Evolutionary conservation across 1,140 invertebrate species (phyloP).

Genomic region (Scaptodrosophila lebanonensis): DNA sequence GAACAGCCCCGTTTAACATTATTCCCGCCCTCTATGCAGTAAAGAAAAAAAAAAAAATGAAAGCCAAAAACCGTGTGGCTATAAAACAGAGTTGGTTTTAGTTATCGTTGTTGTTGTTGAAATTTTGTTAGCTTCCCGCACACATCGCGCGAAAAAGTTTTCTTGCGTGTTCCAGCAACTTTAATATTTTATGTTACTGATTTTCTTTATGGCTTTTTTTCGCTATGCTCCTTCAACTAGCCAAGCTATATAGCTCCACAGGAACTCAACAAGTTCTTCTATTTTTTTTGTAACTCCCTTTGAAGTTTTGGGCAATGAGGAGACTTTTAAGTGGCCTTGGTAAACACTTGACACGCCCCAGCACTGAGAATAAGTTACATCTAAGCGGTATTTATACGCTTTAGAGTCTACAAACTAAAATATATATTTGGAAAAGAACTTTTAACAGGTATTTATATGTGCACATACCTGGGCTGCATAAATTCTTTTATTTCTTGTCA

Average conservation of each 20-base stretch:
- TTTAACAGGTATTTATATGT: no score
- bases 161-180: conserved; percentile 71
- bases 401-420: no score
- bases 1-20: conserved; percentile 47
- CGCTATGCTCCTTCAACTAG: conserved; percentile 8
- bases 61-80: conserved; percentile 9
- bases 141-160: conserved; percentile 45
- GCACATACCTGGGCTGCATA: no score
- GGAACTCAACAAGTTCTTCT: conserved; percentile 62
- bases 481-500: no score
- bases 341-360: conserved; percentile 51
- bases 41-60: neutral
- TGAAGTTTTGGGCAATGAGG: conserved; percentile 28
- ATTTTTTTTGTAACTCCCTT: conserved; percentile 13
- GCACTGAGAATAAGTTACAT: conserved; percentile 15
- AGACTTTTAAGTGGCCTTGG: conserved; percentile 40
- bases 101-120: no score
- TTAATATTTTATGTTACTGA: conserved; percentile 70
- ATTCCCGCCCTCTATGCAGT: no score
- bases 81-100: conserved; percentile 15
- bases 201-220: conserved; percentile 63
- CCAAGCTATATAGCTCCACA: conserved; percentile 3
- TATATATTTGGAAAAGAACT: no score
- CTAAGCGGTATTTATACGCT: no score
- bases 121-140: no score